Evolutionary conservation across 64 coral and sea anemone genomes (phyloP).

Genomic region (Cladopsammia gracilis): DNA sequence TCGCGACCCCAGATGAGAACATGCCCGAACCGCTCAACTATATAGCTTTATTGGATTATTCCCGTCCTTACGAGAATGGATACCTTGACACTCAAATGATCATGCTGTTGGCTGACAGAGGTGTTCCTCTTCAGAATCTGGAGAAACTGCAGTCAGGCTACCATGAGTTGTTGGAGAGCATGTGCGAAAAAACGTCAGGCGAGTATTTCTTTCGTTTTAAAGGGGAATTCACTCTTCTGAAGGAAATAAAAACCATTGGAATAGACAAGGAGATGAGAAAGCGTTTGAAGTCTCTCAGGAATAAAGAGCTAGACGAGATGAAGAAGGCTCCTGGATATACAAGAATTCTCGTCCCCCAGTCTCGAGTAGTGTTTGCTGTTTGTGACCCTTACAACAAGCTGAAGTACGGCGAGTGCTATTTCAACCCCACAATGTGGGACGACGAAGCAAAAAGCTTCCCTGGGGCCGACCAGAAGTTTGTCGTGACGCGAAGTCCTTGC

Average conservation of each 20-base stretch:
- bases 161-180: constrained; percentile 64
- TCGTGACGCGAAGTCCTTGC: constrained; percentile 58
- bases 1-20: constrained; percentile 35
- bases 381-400: constrained; percentile 68
- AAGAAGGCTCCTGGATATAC: constrained; percentile 33
- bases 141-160: constrained; percentile 58
- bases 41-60: constrained; percentile 62
- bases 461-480: not conserved
- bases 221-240: not conserved
- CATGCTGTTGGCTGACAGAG: constrained; percentile 52
- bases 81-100: constrained; percentile 62
- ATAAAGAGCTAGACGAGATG: constrained; percentile 33
- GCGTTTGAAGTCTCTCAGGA: not conserved
- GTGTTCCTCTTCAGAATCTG: constrained; percentile 53
- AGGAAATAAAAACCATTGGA: not conserved
- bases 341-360: constrained; percentile 62
- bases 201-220: constrained; percentile 9
- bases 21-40: constrained; percentile 20
- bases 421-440: constrained; percentile 46
- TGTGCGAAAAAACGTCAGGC: not conserved
- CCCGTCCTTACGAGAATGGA: constrained; percentile 70
- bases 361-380: constrained; percentile 72
- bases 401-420: constrained; percentile 65
- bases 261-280: not conserved
- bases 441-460: constrained; percentile 30